These are phyloP conservation scores for Argyresthia goedartella DNA, from an alignment of 2,888 invertebrate genomes.

Conservation along the genomic window DNA sequence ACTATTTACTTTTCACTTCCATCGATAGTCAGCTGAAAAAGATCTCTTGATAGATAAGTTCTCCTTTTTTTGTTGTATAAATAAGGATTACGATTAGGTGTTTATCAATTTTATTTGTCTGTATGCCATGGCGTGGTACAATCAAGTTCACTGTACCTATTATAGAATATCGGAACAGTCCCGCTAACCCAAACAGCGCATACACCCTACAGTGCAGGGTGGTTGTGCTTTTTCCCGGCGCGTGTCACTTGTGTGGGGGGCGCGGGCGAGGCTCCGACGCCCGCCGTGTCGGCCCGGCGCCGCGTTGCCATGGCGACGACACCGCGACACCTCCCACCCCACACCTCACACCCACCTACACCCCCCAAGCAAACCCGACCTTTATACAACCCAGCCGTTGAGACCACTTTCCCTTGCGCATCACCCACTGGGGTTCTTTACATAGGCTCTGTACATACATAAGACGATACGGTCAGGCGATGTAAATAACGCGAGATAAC, in stretches of 20 bases:
- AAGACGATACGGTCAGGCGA: slow-evolving; percentile 70
- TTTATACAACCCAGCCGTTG: slow-evolving; percentile 11
- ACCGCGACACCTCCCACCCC: slow-evolving; percentile 53
- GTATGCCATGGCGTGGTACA: no score
- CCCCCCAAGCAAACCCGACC: slow-evolving; percentile 31
- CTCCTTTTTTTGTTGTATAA: no score
- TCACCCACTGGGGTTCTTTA: slow-evolving; percentile 23
- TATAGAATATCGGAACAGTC: no score
- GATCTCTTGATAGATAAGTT: no score
- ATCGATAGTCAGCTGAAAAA: no score
- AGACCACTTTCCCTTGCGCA: not conserved
- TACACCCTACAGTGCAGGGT: slow-evolving; percentile 34
- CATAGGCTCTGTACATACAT: slow-evolving; percentile 59
- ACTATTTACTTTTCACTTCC: no score
- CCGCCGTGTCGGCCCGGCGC: slow-evolving; percentile 72
- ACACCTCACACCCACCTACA: slow-evolving; percentile 16
- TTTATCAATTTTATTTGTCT: no score
- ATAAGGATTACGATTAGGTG: no score
- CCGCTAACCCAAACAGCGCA: slow-evolving; percentile 9
- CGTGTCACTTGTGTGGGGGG: slow-evolving; percentile 68
- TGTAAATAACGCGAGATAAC: slow-evolving; percentile 69
- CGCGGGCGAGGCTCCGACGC: slow-evolving; percentile 67
- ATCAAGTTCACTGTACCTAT: no score
- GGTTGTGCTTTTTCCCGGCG: slow-evolving; percentile 69
- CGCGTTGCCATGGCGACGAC: slow-evolving; percentile 73